Percentiles rank a stretch among this genome's conserved stretches.
These are phyloP conservation scores for Argynnis bischoffii DNA, from an alignment of 2,888 invertebrate genomes.

Conservation along the genomic window DNA sequence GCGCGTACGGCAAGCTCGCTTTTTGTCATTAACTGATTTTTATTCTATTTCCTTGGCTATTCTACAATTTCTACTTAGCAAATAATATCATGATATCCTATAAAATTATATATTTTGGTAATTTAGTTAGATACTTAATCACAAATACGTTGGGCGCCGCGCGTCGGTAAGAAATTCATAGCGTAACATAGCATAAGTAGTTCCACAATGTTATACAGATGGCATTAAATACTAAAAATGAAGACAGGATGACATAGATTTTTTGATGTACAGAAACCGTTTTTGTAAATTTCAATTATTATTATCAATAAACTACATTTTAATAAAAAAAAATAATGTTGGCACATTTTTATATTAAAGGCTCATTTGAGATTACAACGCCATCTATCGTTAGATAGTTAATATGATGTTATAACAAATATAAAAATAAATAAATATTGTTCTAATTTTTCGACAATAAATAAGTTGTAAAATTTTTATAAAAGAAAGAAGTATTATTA, in stretches of 20 bases:
- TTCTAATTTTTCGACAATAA: background rate
- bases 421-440: background rate
- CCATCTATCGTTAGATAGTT: conserved; percentile 11
- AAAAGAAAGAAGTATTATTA: background rate
- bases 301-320: too few relatives aligned
- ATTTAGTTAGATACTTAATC: background rate
- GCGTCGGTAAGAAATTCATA: too few relatives aligned
- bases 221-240: too few relatives aligned
- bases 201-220: too few relatives aligned
- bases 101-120: conserved; percentile 8
- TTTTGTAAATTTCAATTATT: too few relatives aligned
- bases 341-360: too few relatives aligned
- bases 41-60: conserved; percentile 59
- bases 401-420: too few relatives aligned
- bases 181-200: too few relatives aligned
- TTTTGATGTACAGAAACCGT: too few relatives aligned
- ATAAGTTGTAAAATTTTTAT: background rate
- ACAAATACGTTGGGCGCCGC: background rate
- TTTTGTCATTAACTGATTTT: conserved; percentile 80
- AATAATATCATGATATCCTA: conserved; percentile 9
- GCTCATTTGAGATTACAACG: background rate
- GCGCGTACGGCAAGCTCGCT: conserved; percentile 69
- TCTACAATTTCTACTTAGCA: conserved; percentile 27
- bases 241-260: too few relatives aligned
- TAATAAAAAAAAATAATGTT: too few relatives aligned